Conservation (phyloP, 37 sponge, comb jelly and placozoan species). For the Aplysina aerophoba region DNA sequence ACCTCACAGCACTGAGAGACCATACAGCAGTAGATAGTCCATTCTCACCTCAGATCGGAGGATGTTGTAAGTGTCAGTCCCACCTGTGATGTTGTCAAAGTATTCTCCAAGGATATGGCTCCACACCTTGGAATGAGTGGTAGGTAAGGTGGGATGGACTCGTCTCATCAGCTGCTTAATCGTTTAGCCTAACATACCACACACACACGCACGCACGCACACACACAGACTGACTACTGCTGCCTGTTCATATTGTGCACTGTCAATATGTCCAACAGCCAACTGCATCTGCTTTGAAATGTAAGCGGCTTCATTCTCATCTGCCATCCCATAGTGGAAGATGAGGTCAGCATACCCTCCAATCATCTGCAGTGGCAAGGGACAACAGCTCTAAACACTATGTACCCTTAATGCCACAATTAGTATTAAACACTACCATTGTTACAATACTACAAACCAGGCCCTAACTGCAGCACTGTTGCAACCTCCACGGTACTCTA, state of each 20-base stretch:
- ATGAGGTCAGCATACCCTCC: slow-evolving; percentile 70
- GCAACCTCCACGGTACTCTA: no score
- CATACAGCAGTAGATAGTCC: slow-evolving; percentile 1
- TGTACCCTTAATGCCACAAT: no score
- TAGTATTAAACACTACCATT: no score
- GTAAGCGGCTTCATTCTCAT: slow-evolving; percentile 53
- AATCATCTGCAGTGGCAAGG: slow-evolving; percentile 55
- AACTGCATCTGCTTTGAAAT: slow-evolving; percentile 39
- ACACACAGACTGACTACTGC: slow-evolving; percentile 47
- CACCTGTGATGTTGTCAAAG: slow-evolving; percentile 83
- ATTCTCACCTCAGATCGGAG: slow-evolving; percentile 44
- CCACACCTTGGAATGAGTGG: slow-evolving; percentile 1
- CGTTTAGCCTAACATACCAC: no score
- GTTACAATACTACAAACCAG: no score
- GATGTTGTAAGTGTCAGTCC: slow-evolving; percentile 76
- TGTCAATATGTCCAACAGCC: slow-evolving; percentile 40
- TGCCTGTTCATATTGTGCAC: slow-evolving; percentile 51
- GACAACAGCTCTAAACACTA: no score
- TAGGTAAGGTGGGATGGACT: not conserved
- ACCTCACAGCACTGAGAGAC: no score
- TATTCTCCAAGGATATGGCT: slow-evolving; percentile 37
- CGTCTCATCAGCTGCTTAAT: no score
- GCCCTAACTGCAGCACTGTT: no score
- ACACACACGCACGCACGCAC: no score
- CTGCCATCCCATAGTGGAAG: slow-evolving; percentile 67